These are phyloP conservation scores for Pollachius pollachius DNA, from an alignment of 2,113 vertebrate genomes.

Conservation along the genomic window DNA sequence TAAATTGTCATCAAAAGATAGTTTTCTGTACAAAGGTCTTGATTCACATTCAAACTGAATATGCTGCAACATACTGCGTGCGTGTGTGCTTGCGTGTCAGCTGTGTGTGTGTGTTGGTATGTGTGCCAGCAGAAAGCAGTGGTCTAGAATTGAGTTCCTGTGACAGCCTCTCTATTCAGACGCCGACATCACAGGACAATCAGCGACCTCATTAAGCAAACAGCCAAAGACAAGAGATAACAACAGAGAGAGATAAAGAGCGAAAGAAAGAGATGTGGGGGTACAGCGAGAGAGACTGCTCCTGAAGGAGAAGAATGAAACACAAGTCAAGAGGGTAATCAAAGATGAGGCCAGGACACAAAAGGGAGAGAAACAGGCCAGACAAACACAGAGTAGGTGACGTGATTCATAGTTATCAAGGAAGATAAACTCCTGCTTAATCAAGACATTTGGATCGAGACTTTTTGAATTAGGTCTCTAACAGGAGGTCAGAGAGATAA, in stretches of 20 bases:
- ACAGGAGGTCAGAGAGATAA: neutral
- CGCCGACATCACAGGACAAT: constrained; percentile 51
- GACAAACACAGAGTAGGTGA: constrained; percentile 6
- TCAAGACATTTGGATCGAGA: no score
- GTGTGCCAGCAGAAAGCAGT: constrained; percentile 40
- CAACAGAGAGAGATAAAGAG: constrained; percentile 10
- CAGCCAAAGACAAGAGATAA: constrained; percentile 17
- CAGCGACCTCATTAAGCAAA: constrained; percentile 62
- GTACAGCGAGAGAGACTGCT: neutral
- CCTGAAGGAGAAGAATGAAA: neutral
- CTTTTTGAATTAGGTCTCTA: neutral
- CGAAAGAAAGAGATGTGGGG: neutral
- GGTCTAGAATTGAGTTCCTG: constrained; percentile 58
- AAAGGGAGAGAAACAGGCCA: constrained; percentile 5
- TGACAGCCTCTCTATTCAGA: constrained; percentile 60
- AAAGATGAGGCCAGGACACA: neutral
- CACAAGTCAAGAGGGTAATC: no score
- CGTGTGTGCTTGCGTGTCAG: neutral
- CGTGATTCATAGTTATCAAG: neutral
- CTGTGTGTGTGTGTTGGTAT: constrained; percentile 17
- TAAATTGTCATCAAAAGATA: no score
- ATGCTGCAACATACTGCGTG: neutral
- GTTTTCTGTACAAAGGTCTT: no score
- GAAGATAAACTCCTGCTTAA: constrained; percentile 6
- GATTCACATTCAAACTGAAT: no score